Percentiles rank a stretch among this genome's conserved stretches.
Evolutionary conservation across 2,797 vertebrate genomes (phyloP).

Genomic region (Clarias laeviceps): DNA sequence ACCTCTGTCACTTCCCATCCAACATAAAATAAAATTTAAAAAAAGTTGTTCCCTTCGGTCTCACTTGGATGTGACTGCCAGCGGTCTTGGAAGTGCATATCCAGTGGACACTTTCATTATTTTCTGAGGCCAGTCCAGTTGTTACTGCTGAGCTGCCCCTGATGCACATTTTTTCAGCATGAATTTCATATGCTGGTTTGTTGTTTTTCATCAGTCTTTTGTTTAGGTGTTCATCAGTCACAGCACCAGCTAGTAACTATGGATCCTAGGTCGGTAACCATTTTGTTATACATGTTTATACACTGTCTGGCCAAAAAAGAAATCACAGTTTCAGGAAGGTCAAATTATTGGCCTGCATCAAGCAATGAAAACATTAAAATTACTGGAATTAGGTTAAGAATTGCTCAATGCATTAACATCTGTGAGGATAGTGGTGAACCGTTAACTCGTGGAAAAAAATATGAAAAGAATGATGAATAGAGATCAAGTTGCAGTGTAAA

Average conservation of each 20-base stretch:
- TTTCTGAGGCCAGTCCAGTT: neutral
- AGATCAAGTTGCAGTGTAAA: too few relatives aligned
- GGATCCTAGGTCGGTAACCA: neutral
- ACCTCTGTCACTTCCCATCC: neutral
- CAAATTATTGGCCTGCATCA: too few relatives aligned
- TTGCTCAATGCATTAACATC: too few relatives aligned
- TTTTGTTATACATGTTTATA: neutral
- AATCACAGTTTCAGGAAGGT: too few relatives aligned
- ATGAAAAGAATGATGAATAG: too few relatives aligned
- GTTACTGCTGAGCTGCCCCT: neutral
- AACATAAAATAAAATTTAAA: neutral
- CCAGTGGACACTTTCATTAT: neutral
- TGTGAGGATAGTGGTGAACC: too few relatives aligned
- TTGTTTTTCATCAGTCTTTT: neutral
- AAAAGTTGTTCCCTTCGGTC: neutral
- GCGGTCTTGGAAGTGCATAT: neutral
- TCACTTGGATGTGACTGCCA: neutral
- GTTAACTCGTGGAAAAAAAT: too few relatives aligned
- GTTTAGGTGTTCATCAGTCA: neutral
- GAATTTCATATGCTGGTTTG: neutral
- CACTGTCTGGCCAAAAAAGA: neutral
- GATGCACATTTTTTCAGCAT: neutral
- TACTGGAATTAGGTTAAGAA: too few relatives aligned
- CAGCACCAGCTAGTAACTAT: neutral
- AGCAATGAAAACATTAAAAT: too few relatives aligned